phyloP scores from a whole-genome alignment of 2,797 vertebrate species.

The Potorous gilbertii region DNA sequence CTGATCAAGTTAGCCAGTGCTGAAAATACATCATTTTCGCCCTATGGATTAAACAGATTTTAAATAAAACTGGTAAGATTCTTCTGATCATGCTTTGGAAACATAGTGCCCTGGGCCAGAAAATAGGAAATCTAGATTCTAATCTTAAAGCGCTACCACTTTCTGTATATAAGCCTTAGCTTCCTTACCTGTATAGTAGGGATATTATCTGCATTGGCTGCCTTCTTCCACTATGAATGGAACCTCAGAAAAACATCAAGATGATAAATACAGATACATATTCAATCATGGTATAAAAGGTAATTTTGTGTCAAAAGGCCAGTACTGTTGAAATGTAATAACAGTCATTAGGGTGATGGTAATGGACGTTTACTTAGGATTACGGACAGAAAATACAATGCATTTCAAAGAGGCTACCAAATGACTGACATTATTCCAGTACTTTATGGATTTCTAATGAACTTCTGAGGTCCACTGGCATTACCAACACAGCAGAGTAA shows the following conservation, averaged over 20 bases:
- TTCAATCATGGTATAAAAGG: not conserved
- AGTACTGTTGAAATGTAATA: not conserved
- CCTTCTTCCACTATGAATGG: not conserved
- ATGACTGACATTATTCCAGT: not conserved
- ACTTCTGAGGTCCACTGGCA: not conserved
- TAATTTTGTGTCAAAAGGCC: not conserved
- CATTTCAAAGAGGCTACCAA: not conserved
- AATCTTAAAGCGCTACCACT: not conserved
- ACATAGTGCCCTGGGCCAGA: not conserved
- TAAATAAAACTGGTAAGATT: not conserved
- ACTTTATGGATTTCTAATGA: not conserved
- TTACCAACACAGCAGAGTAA: not conserved
- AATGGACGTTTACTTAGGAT: not conserved
- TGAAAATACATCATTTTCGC: not conserved
- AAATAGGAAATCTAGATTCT: not conserved
- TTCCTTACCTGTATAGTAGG: not conserved
- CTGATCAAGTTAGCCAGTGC: not conserved
- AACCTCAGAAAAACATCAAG: not conserved
- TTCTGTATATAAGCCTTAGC: not conserved
- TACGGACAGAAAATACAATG: not conserved
- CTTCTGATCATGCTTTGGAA: not conserved
- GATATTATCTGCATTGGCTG: not conserved
- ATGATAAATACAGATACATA: not conserved
- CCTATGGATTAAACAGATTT: not conserved
- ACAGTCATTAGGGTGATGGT: not conserved